Evolutionary conservation across 2,113 vertebrate species (phyloP).

Genomic region (Sinocyclocheilus maitianheensis): DNA sequence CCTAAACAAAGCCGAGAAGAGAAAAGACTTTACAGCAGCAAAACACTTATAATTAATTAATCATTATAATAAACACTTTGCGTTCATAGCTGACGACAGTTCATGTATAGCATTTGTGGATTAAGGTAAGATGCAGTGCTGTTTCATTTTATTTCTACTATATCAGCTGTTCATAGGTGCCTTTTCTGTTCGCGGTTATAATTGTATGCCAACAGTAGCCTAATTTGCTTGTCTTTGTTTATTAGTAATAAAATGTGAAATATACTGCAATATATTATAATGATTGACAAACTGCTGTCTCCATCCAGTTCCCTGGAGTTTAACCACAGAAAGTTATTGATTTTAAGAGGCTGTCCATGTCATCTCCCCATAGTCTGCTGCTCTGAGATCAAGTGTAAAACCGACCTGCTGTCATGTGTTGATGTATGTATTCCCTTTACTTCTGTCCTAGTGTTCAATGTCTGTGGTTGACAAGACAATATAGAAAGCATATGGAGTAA

Average conservation of each 20-base stretch:
- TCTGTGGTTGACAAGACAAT: background rate
- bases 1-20: conserved; percentile 49
- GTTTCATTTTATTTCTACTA: background rate
- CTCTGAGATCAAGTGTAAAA: conserved; percentile 55
- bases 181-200: background rate
- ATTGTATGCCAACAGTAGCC: background rate
- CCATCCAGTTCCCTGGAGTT: background rate
- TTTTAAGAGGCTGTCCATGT: conserved; percentile 54
- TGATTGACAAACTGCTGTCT: conserved; percentile 4
- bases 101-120: background rate
- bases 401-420: conserved; percentile 57
- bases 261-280: background rate
- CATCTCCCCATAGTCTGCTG: conserved; percentile 46
- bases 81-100: background rate
- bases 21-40: background rate
- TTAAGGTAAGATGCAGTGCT: background rate
- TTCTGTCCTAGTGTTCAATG: conserved; percentile 24
- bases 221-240: background rate
- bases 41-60: background rate
- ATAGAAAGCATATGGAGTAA: conserved; percentile 7
- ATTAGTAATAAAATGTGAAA: background rate
- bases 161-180: background rate
- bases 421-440: conserved; percentile 43
- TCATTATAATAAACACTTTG: background rate
- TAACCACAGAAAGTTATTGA: conserved; percentile 51